phyloP scores from a whole-genome alignment of 2,797 vertebrate genomes.

The Kryptopterus vitreolus region DNA sequence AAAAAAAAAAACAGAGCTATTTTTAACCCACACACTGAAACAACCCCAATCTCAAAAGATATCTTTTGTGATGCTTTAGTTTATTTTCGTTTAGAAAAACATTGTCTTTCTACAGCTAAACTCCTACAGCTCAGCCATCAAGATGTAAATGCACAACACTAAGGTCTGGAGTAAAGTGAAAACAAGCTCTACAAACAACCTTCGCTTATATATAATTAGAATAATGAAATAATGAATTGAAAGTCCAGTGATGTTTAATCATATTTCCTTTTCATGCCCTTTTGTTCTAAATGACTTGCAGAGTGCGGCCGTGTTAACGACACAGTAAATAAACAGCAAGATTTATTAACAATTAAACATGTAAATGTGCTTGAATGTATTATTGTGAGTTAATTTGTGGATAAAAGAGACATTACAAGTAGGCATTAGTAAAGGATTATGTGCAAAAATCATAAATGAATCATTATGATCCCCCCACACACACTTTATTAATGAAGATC shows the following conservation, averaged over 20 bases:
- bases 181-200: background rate
- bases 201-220: background rate
- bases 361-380: background rate
- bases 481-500: background rate
- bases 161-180: background rate
- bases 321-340: background rate
- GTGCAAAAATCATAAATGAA: no score
- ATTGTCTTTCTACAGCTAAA: background rate
- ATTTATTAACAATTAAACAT: background rate
- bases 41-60: background rate
- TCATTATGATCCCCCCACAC: no score
- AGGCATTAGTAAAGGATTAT: background rate
- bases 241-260: background rate
- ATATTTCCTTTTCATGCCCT: background rate
- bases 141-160: background rate
- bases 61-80: background rate
- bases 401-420: background rate
- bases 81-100: conserved; percentile 17
- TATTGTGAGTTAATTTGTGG: background rate
- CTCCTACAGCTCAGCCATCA: background rate
- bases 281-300: background rate
- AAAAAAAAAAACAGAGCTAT: background rate
- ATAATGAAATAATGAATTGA: background rate
- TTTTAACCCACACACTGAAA: background rate
- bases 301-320: background rate